phyloP scores from a whole-genome alignment of 2,888 invertebrate species.

The Horisme vitalbata region DNA sequence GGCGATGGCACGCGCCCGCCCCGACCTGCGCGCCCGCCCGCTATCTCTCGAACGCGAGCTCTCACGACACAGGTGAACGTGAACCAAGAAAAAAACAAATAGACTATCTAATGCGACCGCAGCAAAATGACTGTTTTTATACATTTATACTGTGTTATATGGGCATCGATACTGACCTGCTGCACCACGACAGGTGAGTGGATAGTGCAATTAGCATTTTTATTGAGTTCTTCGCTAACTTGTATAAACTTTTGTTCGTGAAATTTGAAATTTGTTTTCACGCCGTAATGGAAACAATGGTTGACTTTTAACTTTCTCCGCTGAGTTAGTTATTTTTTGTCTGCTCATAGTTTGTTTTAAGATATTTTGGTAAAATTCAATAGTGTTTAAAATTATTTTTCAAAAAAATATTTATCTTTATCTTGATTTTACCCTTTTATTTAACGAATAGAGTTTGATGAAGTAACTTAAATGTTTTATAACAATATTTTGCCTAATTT shows the following conservation, averaged over 20 bases:
- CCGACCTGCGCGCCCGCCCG: constrained; percentile 48
- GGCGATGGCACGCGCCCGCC: constrained; percentile 77
- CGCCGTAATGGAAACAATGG: constrained; percentile 29
- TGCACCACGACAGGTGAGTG: constrained; percentile 75
- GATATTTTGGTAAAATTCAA: no score
- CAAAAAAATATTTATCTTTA: no score
- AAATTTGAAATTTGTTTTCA: constrained; percentile 42
- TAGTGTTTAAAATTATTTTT: no score
- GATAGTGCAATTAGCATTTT: constrained; percentile 70
- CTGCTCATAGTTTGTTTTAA: neutral
- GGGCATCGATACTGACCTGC: constrained; percentile 70
- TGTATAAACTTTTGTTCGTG: constrained; percentile 53
- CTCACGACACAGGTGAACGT: constrained; percentile 63
- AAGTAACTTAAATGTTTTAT: no score
- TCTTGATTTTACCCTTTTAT: no score
- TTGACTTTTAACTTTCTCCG: constrained; percentile 20
- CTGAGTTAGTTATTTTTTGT: constrained; percentile 23
- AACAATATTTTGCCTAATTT: no score
- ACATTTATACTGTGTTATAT: constrained; percentile 78
- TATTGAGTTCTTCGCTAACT: constrained; percentile 60
- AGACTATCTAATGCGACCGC: constrained; percentile 53
- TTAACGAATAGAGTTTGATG: no score
- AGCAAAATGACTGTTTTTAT: constrained; percentile 78
- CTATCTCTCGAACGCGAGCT: constrained; percentile 53
- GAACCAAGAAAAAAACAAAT: constrained; percentile 35